Base-by-base conservation (phyloP, 2,113 vertebrate species). In the Astur gentilis region DNA sequence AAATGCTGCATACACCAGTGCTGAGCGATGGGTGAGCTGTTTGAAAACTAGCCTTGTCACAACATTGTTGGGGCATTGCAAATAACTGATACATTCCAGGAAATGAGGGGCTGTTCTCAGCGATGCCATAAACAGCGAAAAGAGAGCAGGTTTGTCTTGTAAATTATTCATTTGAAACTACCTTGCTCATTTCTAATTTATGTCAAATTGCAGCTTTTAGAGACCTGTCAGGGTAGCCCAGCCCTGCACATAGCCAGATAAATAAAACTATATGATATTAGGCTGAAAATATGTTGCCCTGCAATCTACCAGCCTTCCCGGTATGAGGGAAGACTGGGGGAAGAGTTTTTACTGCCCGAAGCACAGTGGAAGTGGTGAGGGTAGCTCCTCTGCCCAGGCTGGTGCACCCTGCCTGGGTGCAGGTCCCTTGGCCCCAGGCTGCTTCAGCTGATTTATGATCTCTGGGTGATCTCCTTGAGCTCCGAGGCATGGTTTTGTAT, bases 91-190 rank as follows among this genome's bases (percentile, higher is more conserved):
- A 15, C 7, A 5, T 69, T 58, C 54, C 76, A 62, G 93, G 72
- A 93, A 90, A 80, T 11, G 16, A 45, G 72, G 64, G 29, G 45
- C 79, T 88, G 57, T 62, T 92, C 58, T 75, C 70, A 19, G 2
- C 2, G 20, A 49, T 79, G 66, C 72, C 55, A 44, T 76, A 50
- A 95, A 70, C 22, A 47, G 58, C 17, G 13, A 76, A 83, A 90
- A 88, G 52, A 62, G 50, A 73, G 69, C 89, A 52, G 60, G 71
- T 87, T 95, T 83, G 36, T 72, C 92, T 42, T 75, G 55, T 96
- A 40, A 93, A 94, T 97, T 95, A 97, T 88, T 90, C 17, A 84
- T 87, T 72, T 77, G 50, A 71, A 94, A 36, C 81, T 54, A 50
- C 61, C 66, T 76, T 60, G 58, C 92, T 96, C 84, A 86, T 89